Conservation (phyloP, 92 coral and sea anemone genomes). For the Diadumene lineata region DNA sequence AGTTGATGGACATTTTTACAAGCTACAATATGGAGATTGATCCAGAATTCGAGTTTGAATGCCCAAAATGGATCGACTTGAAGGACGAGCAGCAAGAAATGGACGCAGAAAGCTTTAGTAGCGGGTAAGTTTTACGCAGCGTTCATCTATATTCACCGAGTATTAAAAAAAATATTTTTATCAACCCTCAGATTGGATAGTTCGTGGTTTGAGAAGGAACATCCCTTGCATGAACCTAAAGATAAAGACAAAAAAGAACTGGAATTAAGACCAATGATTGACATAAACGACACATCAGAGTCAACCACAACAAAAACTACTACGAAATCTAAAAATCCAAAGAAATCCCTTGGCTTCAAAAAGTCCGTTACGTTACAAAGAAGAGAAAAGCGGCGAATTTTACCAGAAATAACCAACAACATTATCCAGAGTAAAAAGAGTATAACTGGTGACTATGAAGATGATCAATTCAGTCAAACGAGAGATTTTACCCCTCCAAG, state of each 20-base stretch:
- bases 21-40: conserved; percentile 50
- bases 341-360: conserved; percentile 75
- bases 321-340: conserved; percentile 40
- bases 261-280: conserved; percentile 44
- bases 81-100: conserved; percentile 12
- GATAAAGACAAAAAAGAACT: conserved; percentile 37
- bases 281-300: conserved; percentile 19
- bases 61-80: conserved; percentile 80
- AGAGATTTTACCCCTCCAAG: conserved; percentile 40
- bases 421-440: not conserved
- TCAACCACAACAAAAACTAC: not conserved
- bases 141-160: not conserved
- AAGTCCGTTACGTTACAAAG: conserved; percentile 50
- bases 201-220: conserved; percentile 80
- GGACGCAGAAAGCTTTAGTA: not conserved
- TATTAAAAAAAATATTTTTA: not conserved
- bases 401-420: not conserved
- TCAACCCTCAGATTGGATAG: conserved; percentile 50
- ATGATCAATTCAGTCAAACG: conserved; percentile 1
- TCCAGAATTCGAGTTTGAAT: conserved; percentile 79
- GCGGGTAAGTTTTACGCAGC: conserved; percentile 8
- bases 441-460: not conserved
- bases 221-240: conserved; percentile 80
- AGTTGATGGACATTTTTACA: not conserved
- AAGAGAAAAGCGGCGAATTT: conserved; percentile 18